These are phyloP conservation scores for Galemys pyrenaicus DNA, from an alignment of 2,113 vertebrate species.

Conservation along the genomic window DNA sequence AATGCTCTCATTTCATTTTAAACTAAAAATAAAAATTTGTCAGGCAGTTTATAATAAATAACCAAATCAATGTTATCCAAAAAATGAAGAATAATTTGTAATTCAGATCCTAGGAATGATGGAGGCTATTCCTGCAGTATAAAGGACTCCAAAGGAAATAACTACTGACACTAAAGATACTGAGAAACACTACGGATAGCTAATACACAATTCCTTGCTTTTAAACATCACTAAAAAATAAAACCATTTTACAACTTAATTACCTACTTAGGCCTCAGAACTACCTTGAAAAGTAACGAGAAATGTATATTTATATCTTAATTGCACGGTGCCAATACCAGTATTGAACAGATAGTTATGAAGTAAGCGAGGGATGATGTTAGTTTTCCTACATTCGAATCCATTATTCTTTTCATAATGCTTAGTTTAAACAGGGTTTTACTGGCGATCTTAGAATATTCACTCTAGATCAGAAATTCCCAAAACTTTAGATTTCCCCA, in stretches of 20 bases:
- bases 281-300: background rate
- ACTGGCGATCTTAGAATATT: background rate
- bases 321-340: background rate
- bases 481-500: background rate
- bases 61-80: constrained; percentile 60
- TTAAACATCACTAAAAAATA: background rate
- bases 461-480: background rate
- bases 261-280: background rate
- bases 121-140: background rate
- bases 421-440: background rate
- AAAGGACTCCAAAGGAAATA: background rate
- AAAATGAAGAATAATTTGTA: constrained; percentile 38
- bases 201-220: background rate
- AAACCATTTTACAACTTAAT: background rate
- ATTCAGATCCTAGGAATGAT: background rate
- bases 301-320: background rate
- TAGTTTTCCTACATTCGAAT: background rate
- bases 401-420: background rate
- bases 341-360: background rate
- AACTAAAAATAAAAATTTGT: constrained; percentile 59
- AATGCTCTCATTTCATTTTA: constrained; percentile 57
- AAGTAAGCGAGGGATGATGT: background rate
- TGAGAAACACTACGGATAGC: background rate
- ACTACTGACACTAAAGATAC: background rate
- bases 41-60: constrained; percentile 24